These are phyloP conservation scores for Eulemur macaco DNA, from an alignment of 2,113 vertebrate species.

Conservation along the genomic window DNA sequence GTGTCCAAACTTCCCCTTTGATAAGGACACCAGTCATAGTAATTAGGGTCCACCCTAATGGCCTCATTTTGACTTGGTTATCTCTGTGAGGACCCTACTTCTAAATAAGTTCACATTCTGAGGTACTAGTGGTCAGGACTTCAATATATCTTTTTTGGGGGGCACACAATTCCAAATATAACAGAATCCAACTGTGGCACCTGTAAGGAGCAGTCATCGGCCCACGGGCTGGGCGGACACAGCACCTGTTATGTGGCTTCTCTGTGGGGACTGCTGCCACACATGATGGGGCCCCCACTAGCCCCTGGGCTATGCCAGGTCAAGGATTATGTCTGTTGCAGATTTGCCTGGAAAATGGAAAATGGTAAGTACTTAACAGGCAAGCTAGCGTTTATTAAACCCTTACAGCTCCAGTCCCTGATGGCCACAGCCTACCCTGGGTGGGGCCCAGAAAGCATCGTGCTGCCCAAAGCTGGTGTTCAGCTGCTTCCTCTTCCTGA, in stretches of 20 bases:
- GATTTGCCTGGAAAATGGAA: neutral
- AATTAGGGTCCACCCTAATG: neutral
- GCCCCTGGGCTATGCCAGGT: neutral
- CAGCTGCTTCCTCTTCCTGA: neutral
- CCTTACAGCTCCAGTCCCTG: neutral
- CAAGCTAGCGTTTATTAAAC: neutral
- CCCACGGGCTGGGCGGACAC: neutral
- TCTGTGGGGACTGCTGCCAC: neutral
- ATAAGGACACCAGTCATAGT: neutral
- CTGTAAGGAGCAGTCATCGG: neutral
- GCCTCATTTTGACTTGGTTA: neutral
- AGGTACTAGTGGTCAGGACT: neutral
- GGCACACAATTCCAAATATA: neutral
- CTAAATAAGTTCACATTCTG: neutral
- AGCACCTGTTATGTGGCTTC: too few relatives aligned
- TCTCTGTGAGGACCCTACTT: neutral
- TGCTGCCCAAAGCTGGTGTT: neutral
- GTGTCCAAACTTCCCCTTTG: neutral
- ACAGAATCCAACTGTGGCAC: neutral
- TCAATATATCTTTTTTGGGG: neutral
- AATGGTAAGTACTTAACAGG: neutral
- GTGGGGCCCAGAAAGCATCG: neutral
- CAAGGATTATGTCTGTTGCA: neutral
- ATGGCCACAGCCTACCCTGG: accelerated
- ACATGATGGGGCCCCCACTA: too few relatives aligned